Conservation (phyloP, 2,113 vertebrate species). For the Hemicordylus capensis region DNA sequence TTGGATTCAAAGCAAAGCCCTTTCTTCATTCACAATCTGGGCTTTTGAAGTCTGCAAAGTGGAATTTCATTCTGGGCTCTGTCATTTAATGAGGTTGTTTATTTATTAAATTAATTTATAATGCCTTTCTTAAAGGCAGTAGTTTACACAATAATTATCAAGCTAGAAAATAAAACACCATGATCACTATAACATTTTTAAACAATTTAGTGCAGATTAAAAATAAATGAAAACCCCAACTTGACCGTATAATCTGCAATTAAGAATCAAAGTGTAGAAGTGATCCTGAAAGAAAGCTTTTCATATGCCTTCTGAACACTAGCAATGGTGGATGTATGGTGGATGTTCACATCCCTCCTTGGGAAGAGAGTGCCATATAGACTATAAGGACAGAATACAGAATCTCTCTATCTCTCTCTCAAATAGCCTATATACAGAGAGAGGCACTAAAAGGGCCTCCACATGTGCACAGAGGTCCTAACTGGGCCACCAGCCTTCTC, state of each 20-base stretch:
- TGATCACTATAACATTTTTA: not conserved
- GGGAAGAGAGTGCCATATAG: not conserved
- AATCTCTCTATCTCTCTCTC: no score
- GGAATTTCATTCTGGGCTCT: not conserved
- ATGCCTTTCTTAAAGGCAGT: not conserved
- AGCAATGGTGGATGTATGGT: not conserved
- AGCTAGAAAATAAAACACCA: not conserved
- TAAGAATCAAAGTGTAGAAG: not conserved
- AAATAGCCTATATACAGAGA: no score
- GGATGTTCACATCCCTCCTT: not conserved
- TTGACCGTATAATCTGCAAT: not conserved
- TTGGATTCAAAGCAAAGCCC: not conserved
- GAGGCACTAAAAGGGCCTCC: no score
- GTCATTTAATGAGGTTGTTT: not conserved
- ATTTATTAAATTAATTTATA: not conserved
- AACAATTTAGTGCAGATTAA: not conserved
- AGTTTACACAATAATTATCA: not conserved
- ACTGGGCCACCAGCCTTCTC: no score
- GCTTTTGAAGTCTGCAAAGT: not conserved
- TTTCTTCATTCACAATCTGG: not conserved
- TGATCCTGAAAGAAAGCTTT: no score
- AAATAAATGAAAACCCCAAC: not conserved
- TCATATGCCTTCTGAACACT: not conserved
- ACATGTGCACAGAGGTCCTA: no score
- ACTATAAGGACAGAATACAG: no score